Evolutionary conservation across 2,797 vertebrate genomes (phyloP), one percentile per base, ranked within the genome.

Genomic region (Rhodeus uyekii): DNA sequence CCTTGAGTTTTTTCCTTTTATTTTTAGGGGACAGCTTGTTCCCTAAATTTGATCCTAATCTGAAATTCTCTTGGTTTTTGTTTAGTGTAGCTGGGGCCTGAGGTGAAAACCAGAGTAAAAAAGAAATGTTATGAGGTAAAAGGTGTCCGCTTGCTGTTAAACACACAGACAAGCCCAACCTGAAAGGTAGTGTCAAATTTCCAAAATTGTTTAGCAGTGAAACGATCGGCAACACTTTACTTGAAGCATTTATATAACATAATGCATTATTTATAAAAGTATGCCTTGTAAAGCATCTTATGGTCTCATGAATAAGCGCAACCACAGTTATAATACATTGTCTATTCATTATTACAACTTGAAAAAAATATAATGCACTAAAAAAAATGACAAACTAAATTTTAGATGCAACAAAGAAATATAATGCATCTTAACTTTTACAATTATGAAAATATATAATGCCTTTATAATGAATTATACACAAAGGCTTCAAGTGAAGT

Each of bases 1-100:
- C 34, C 60, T 42, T 46, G 42, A 72, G 12, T 29, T 14, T 55
- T n/a, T n/a, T 7, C 24, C 44, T n/a, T 2, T 38, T 38, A 65
- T 39, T 36, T 58, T n/a, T 19, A 44, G 4, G 27, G n/a, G 24
- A 67, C 22, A 3, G 48, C 39, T 58, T 76, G 61, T 82, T 65
- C 42, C 60, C 24, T 81, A 74, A n/a, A 81, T 39, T 73, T 64
- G 68, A 64, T 64, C 79, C 69, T 73, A 50, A 50, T 63, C 58
- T 29, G 18, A 65, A 34, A 32, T 55, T 61, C 22, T 61, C 58
- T 38, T 53, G 58, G 27, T 74, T 64, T 64, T 29, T 71, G 50
- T 71, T 60, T 44, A 55, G 7, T 72, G 29, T 38, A 73, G 39
- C 42, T 27, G 32, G 27, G 46, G 76, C 63, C 44, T 65, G 76